phyloP scores from a whole-genome alignment of 2,888 invertebrate species.

The Autographa pulchrina region DNA sequence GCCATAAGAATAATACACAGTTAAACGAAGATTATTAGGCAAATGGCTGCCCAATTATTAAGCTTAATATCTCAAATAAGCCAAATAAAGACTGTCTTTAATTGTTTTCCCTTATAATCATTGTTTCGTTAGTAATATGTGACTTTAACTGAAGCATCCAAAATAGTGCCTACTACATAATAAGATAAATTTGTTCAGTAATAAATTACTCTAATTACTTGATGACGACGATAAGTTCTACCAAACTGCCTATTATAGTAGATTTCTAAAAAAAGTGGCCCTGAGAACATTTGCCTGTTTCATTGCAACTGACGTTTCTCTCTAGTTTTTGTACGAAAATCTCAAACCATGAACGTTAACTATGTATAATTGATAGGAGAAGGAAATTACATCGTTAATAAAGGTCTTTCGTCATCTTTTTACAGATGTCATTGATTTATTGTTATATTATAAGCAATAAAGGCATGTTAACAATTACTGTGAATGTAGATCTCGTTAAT shows the following conservation, averaged over 20 bases:
- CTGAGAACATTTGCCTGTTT: constrained; percentile 74
- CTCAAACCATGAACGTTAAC: constrained; percentile 66
- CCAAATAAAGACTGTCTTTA: constrained; percentile 15
- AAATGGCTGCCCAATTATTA: constrained; percentile 11
- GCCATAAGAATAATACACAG: not conserved
- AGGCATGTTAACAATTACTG: not conserved
- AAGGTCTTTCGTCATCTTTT: constrained; percentile 30
- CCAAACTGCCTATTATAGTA: constrained; percentile 62
- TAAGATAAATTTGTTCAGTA: constrained; percentile 34
- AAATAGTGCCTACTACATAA: constrained; percentile 23
- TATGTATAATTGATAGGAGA: constrained; percentile 48
- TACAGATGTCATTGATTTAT: constrained; percentile 10
- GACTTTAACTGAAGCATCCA: not conserved
- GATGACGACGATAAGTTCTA: constrained; percentile 64
- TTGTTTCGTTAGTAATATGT: constrained; percentile 11
- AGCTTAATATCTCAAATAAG: not conserved
- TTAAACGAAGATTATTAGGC: constrained; percentile 1
- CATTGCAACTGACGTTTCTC: constrained; percentile 73
- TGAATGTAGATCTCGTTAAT: not conserved
- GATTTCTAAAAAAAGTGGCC: constrained; percentile 68
- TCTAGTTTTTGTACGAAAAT: constrained; percentile 67
- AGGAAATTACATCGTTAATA: constrained; percentile 28
- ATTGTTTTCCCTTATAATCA: constrained; percentile 16
- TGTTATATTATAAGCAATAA: not conserved
- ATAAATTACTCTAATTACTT: constrained; percentile 56